A percentile compares a stretch with the other conserved stretches of the same genome.
These are phyloP conservation scores for Hemitrygon akajei DNA, from an alignment of 2,797 vertebrate species.

Conservation along the genomic window DNA sequence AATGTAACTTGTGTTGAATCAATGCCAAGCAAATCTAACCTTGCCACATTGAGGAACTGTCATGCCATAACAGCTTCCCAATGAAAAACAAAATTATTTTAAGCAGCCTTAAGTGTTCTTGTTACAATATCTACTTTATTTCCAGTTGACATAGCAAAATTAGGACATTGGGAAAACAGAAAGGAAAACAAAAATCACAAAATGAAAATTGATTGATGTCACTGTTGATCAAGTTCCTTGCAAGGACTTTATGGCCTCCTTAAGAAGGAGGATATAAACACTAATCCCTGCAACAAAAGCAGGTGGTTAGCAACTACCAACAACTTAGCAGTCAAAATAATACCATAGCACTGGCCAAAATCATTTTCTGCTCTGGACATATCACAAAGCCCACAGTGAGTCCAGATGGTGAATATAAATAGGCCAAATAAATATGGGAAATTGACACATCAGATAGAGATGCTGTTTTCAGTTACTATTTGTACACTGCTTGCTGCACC, in stretches of 20 bases:
- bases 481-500: too few species aligned
- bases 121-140: neutral
- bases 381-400: too few species aligned
- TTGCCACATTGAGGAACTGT: neutral
- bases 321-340: neutral
- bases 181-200: neutral
- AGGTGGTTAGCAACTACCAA: neutral
- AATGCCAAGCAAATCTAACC: neutral
- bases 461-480: too few species aligned
- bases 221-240: neutral
- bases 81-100: neutral
- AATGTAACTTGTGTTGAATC: neutral
- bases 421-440: too few species aligned
- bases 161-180: neutral
- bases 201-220: neutral
- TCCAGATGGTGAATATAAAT: too few species aligned
- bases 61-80: neutral
- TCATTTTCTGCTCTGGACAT: neutral
- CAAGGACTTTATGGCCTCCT: neutral
- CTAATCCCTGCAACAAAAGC: neutral
- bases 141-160: neutral
- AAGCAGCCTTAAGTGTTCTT: neutral
- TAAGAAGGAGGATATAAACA: neutral
- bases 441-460: too few species aligned
- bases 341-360: neutral